Percentiles rank a stretch among this genome's conserved stretches.
Conservation (phyloP, 2,113 vertebrate species). For the Anthoscopus minutus region DNA sequence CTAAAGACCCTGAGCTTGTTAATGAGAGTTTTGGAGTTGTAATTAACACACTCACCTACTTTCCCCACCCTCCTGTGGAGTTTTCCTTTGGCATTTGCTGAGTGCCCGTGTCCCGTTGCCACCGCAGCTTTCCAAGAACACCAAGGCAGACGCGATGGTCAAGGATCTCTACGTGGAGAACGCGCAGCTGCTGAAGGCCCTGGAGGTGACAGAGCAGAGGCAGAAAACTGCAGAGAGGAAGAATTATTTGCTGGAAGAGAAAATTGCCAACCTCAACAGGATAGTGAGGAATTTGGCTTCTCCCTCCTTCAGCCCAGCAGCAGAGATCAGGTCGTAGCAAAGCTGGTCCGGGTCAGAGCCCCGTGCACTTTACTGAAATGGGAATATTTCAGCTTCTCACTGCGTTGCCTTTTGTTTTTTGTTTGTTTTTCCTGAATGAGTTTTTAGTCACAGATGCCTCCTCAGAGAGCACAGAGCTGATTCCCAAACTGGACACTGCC, state of each 20-base stretch:
- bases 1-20: neutral
- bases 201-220: conserved; percentile 85
- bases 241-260: conserved; percentile 90
- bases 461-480: neutral
- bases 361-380: conserved; percentile 59
- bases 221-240: conserved; percentile 87
- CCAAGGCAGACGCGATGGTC: conserved; percentile 81
- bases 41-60: accelerated
- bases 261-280: conserved; percentile 89
- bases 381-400: conserved; percentile 29
- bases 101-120: neutral
- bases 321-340: conserved; percentile 68
- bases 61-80: neutral
- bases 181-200: conserved; percentile 82
- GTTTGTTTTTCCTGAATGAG: neutral
- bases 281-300: conserved; percentile 86
- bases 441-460: neutral
- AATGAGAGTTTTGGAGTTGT: accelerated
- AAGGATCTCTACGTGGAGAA: conserved; percentile 93
- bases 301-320: conserved; percentile 53
- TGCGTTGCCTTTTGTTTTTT: conserved; percentile 47
- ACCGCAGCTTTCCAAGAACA: conserved; percentile 80
- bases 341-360: neutral
- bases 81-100: neutral
- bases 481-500: conserved; percentile 10